phyloP scores from a whole-genome alignment of 2,888 invertebrate genomes.

The Hirtodrosophila alboralis region DNA sequence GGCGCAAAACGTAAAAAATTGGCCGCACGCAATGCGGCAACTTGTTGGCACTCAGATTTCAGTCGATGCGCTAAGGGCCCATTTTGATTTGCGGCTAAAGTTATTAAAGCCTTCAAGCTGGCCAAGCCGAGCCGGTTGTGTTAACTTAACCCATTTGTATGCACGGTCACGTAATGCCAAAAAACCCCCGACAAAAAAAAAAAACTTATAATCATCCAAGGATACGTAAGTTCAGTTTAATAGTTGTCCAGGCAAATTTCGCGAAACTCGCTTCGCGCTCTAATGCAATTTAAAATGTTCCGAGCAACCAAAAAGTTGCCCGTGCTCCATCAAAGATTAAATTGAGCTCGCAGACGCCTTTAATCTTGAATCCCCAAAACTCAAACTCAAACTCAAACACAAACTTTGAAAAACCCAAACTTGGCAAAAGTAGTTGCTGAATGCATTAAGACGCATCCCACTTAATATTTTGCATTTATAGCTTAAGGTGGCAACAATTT shows the following conservation, averaged over 20 bases:
- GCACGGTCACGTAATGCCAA: slow-evolving; percentile 59
- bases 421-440: slow-evolving; percentile 1
- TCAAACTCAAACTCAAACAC: not conserved
- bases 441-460: slow-evolving; percentile 33
- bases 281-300: slow-evolving; percentile 77
- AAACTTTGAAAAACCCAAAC: not conserved
- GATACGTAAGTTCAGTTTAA: slow-evolving; percentile 71
- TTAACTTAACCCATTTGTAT: slow-evolving; percentile 60
- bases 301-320: slow-evolving; percentile 62
- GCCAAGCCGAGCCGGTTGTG: slow-evolving; percentile 16
- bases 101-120: slow-evolving; percentile 40
- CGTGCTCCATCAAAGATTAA: slow-evolving; percentile 60
- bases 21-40: slow-evolving; percentile 58
- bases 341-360: slow-evolving; percentile 33
- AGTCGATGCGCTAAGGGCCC: slow-evolving; percentile 9
- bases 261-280: slow-evolving; percentile 55
- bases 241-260: slow-evolving; percentile 55
- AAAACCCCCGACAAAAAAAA: no score
- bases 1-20: slow-evolving; percentile 55
- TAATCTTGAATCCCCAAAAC: no score
- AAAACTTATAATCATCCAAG: slow-evolving; percentile 58
- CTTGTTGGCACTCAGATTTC: slow-evolving; percentile 45
- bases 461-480: slow-evolving; percentile 22
- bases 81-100: slow-evolving; percentile 46
- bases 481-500: slow-evolving; percentile 10